Evolutionary conservation across 1,140 invertebrate species (phyloP).

Genomic region (Elymnias hypermnestra): DNA sequence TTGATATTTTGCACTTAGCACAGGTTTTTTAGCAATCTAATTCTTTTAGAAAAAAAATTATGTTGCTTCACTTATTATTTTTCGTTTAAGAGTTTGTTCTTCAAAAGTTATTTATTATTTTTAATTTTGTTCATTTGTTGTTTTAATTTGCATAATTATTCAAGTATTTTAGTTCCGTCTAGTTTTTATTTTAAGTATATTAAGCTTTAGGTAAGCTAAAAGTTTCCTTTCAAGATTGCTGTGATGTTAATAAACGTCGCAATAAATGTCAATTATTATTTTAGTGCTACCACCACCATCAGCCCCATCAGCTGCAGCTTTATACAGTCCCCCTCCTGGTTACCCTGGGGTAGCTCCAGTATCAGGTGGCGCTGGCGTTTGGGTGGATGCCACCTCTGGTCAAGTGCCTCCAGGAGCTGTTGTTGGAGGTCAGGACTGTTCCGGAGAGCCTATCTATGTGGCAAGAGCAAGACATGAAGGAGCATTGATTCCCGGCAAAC

Average conservation of each 20-base stretch:
- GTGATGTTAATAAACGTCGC: neutral
- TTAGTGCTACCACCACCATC: constrained; percentile 73
- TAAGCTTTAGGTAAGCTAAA: too few species aligned
- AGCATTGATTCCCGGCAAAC: constrained; percentile 87
- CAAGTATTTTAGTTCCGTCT: too few species aligned
- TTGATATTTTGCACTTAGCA: too few species aligned
- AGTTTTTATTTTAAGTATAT: too few species aligned
- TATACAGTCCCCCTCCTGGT: constrained; percentile 47
- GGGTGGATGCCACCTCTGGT: constrained; percentile 81
- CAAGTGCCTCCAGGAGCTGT: constrained; percentile 84
- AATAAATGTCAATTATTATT: constrained; percentile 5
- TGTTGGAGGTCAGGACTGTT: constrained; percentile 82
- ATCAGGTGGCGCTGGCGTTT: constrained; percentile 66
- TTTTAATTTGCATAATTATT: too few species aligned
- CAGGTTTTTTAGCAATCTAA: too few species aligned
- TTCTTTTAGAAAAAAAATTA: neutral
- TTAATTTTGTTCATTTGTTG: too few species aligned
- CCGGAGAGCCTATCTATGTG: constrained; percentile 83
- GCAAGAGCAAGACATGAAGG: constrained; percentile 84
- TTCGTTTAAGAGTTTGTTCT: too few species aligned
- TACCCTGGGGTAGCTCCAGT: constrained; percentile 41
- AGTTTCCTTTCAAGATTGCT: neutral
- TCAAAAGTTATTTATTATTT: too few species aligned
- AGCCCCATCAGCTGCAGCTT: constrained; percentile 54
- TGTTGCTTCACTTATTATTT: too few species aligned